phyloP scores from a whole-genome alignment of 2,888 invertebrate species.

The Mesodorylaimus sp. region DNA sequence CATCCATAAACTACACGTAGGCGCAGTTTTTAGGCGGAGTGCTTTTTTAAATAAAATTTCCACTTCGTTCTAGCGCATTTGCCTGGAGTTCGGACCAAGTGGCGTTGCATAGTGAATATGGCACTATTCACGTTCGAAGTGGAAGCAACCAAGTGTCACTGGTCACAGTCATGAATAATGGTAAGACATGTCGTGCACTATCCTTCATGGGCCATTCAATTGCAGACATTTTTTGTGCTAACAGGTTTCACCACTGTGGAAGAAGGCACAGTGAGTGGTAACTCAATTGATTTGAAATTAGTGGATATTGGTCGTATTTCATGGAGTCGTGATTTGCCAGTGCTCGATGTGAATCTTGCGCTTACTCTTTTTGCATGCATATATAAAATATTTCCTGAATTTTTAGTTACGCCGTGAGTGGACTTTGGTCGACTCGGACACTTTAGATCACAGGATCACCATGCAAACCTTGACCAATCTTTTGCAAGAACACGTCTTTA shows the following conservation, averaged over 20 bases:
- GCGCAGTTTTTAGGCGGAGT: too few relatives aligned
- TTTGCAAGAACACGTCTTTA: conserved; percentile 22
- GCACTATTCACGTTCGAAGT: conserved; percentile 23
- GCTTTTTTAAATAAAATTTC: too few relatives aligned
- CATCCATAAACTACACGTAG: conserved; percentile 28
- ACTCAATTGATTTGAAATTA: conserved; percentile 20
- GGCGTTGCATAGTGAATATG: conserved; percentile 26
- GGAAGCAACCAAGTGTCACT: conserved; percentile 21
- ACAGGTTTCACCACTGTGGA: conserved; percentile 27
- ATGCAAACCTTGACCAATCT: conserved; percentile 28
- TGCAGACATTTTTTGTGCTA: too few relatives aligned
- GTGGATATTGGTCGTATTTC: conserved; percentile 26
- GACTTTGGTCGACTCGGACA: conserved; percentile 21
- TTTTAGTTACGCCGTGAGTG: conserved; percentile 26
- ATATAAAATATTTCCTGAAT: too few relatives aligned
- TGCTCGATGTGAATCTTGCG: conserved; percentile 23
- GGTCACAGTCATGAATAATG: conserved; percentile 29
- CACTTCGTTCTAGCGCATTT: too few relatives aligned
- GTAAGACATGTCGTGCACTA: too few relatives aligned
- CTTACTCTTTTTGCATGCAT: neutral
- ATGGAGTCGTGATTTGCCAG: conserved; percentile 27
- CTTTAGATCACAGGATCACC: conserved; percentile 23
- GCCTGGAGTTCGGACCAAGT: conserved; percentile 27
- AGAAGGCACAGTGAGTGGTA: conserved; percentile 21
- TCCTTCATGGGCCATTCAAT: too few relatives aligned